Percentiles rank a stretch among this genome's conserved stretches.
phyloP scores from a whole-genome alignment of 2,113 vertebrate species.

The Prunella fulvescens region DNA sequence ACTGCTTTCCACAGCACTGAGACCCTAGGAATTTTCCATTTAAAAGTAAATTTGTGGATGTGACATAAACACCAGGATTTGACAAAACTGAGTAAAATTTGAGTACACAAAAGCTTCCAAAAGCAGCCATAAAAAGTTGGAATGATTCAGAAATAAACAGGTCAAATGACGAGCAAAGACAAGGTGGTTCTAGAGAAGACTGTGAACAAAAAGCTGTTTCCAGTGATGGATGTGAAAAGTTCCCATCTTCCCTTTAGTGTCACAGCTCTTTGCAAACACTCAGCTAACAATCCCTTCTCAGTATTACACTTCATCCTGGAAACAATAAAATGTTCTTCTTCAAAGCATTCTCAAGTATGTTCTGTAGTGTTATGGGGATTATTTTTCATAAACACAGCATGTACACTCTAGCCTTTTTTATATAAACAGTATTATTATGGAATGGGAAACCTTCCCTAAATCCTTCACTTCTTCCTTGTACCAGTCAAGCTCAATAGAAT shows the following conservation, averaged over 20 bases:
- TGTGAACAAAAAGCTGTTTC: neutral
- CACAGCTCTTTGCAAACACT: neutral
- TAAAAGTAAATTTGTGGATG: neutral
- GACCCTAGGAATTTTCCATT: neutral
- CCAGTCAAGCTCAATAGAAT: neutral
- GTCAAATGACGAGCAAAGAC: neutral
- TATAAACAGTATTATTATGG: neutral
- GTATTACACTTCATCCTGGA: neutral
- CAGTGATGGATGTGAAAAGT: neutral
- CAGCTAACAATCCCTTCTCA: neutral
- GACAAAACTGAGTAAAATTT: neutral
- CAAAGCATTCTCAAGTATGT: neutral
- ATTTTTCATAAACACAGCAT: neutral
- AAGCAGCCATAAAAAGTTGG: neutral
- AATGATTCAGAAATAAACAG: neutral
- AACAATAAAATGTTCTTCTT: neutral
- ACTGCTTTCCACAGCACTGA: neutral
- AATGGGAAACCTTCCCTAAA: neutral
- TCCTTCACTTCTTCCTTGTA: neutral
- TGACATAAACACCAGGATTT: neutral
- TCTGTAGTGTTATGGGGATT: neutral
- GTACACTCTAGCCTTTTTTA: neutral
- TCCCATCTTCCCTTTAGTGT: neutral
- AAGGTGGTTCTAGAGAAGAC: neutral
- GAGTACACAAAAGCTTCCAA: neutral